Percentiles rank a stretch among this genome's conserved stretches.
phyloP scores from a whole-genome alignment of 2,113 vertebrate species.

The Lampris incognitus region DNA sequence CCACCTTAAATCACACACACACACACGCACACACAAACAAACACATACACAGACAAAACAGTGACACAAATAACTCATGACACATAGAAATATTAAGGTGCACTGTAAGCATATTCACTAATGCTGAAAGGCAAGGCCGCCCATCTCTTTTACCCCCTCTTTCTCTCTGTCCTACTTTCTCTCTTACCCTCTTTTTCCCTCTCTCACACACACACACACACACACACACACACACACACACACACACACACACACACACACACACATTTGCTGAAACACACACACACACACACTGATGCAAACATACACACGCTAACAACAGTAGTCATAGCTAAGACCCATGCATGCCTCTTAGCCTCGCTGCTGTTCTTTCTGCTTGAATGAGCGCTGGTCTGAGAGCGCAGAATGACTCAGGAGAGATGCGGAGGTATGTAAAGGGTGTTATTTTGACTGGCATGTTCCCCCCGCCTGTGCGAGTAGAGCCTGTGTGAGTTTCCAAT shows the following conservation, averaged over 20 bases:
- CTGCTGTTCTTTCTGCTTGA: conserved; percentile 57
- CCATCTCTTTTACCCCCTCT: conserved; percentile 22
- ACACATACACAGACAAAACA: conserved; percentile 40
- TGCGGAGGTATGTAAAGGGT: conserved; percentile 38
- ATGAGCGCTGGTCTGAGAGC: conserved; percentile 55
- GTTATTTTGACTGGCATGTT: conserved; percentile 69
- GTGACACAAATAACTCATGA: conserved; percentile 77
- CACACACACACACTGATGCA: background rate
- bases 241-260: conserved; percentile 19
- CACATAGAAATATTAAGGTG: conserved; percentile 70
- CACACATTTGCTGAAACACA: conserved; percentile 25
- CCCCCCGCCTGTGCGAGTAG: conserved; percentile 22
- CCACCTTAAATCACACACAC: conserved; percentile 27
- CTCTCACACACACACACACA: background rate
- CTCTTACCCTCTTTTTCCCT: conserved; percentile 16
- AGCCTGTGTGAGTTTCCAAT: conserved; percentile 28
- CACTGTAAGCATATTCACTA: conserved; percentile 70
- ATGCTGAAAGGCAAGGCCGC: conserved; percentile 64
- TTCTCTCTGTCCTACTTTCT: conserved; percentile 68
- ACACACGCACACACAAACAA: background rate
- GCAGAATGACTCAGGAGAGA: conserved; percentile 52
- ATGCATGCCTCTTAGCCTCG: conserved; percentile 64
- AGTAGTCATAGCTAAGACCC: conserved; percentile 59
- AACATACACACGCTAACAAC: conserved; percentile 10
- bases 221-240: conserved; percentile 10